A percentile compares a stretch with the other conserved stretches of the same genome.
phyloP scores from a whole-genome alignment of 2,797 vertebrate genomes.

The Hylomyscus alleni region DNA sequence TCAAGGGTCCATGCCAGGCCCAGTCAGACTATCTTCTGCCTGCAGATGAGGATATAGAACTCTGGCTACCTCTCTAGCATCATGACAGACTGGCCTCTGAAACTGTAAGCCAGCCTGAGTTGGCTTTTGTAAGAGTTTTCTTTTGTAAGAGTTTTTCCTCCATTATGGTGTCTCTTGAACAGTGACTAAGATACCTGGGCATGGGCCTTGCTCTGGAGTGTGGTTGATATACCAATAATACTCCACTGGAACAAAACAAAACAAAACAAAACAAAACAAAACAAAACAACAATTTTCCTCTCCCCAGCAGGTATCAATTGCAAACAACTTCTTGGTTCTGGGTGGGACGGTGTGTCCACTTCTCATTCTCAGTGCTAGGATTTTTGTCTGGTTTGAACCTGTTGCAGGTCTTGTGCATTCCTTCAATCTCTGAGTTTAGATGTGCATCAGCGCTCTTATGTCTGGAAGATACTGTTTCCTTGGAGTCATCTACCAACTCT shows the following conservation, averaged over 20 bases:
- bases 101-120: not conserved
- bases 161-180: not conserved
- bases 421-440: not conserved
- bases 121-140: not conserved
- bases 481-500: not conserved
- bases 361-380: not conserved
- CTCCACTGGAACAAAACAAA: not conserved
- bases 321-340: not conserved
- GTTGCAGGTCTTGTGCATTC: not conserved
- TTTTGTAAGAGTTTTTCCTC: not conserved
- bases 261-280: not conserved
- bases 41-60: not conserved
- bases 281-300: not conserved
- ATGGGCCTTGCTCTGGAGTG: not conserved
- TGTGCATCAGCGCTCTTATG: not conserved
- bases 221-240: not conserved
- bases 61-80: not conserved
- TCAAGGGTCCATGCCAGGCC: not conserved
- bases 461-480: not conserved
- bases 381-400: not conserved
- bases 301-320: not conserved
- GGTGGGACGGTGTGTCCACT: not conserved
- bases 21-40: not conserved
- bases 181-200: not conserved
- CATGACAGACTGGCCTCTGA: not conserved